Evolutionary conservation across 2,888 invertebrate genomes (phyloP), one percentile per base, ranked within the genome.

Genomic region (Conomelus anceps): DNA sequence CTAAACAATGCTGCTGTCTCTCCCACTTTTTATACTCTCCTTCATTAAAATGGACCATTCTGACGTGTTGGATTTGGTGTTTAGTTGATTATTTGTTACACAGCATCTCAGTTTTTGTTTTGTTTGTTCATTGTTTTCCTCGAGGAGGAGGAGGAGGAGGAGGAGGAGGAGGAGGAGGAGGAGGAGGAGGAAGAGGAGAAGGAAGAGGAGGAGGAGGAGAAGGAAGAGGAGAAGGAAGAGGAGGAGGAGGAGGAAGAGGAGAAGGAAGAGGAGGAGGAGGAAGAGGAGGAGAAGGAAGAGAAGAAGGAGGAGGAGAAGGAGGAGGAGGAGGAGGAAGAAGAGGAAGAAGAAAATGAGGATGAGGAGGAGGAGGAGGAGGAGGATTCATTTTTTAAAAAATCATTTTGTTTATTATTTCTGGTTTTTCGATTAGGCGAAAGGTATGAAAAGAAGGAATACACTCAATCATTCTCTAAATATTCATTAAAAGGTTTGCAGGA

Each of bases 161-260:
- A 85, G 84, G 17, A 84, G 63, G 63, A 90, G 22, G 22, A 89
- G 29, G 88, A 88, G 84, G 86, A 63, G 87, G 85, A 90, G 91
- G 85, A 89, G 85, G 89, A 26, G 86, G 41, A 89, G 90, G 90
- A 91, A 91, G 91, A 90, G 91, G 34, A 84, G 26, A 84, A 29
- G 20, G 17, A 26, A 84, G 86, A 23, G 17, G 84, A 86, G 84
- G 89, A n/a, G 23, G 89, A 26, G 88, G 88, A 84, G 86, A 84
- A 88, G 85, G 90, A 91, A 87, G 89, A 41, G 89, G 20, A 29
- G 86, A 29, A 89, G 90, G 90, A 90, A 91, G 91, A 90, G 91
- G 91, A 91, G 92, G 91, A 89, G 92, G 91, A 26, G 88, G 85
- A 26, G 22, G 86, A 85, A 89, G 85, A 89, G 84, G 87, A 63